These are phyloP conservation scores for Casuarius casuarius DNA, from an alignment of 2,113 vertebrate species.

Conservation along the genomic window DNA sequence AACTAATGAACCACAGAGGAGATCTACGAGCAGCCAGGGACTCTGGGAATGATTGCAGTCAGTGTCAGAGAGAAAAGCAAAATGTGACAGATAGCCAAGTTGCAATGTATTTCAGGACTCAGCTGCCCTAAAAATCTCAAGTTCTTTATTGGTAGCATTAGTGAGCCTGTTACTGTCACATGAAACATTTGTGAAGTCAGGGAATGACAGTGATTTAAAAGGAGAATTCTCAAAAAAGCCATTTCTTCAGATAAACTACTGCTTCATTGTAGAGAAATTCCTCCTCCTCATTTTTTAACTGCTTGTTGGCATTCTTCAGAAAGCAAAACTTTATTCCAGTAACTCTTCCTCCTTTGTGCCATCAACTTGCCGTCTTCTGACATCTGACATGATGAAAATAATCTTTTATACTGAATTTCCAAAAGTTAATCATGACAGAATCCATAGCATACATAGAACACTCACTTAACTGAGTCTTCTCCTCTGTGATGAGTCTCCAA, in stretches of 20 bases:
- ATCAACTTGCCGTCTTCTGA: background rate
- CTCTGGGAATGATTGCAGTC: background rate
- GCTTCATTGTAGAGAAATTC: background rate
- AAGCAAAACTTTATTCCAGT: background rate
- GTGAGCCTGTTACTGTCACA: background rate
- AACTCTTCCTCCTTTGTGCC: background rate
- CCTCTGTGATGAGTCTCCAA: background rate
- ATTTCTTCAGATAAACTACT: background rate
- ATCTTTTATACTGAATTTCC: background rate
- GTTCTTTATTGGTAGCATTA: rapidly evolving
- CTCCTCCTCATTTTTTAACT: background rate
- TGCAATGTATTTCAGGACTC: background rate
- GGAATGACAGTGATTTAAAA: background rate
- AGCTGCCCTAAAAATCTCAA: background rate
- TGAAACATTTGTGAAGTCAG: background rate
- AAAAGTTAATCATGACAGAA: background rate
- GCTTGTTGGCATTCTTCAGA: background rate
- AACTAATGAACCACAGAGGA: background rate
- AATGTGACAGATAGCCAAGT: background rate
- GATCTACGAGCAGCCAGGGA: background rate
- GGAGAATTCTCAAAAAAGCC: background rate
- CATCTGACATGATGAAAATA: background rate
- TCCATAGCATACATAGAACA: rapidly evolving
- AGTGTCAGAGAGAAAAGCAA: background rate
- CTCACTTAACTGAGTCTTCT: background rate